A percentile compares a stretch with the other conserved stretches of the same genome.
Conservation (phyloP, 2,797 vertebrate species). For the Hoplostethus atlanticus region DNA sequence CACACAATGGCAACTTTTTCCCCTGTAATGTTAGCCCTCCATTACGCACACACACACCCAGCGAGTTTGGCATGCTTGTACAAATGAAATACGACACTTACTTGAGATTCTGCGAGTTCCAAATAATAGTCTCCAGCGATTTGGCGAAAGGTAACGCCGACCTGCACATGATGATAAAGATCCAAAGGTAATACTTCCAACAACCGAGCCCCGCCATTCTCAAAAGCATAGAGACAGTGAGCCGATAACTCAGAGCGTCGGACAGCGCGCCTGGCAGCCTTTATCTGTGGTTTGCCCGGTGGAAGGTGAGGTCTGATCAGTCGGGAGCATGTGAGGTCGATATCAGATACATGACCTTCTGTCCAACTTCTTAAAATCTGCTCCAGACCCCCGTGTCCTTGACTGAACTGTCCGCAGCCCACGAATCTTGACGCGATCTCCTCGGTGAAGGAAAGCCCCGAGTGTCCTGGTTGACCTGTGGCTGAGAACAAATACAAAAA, state of each 20-base stretch:
- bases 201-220: slow-evolving; percentile 82
- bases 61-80: slow-evolving; percentile 43
- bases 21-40: slow-evolving; percentile 34
- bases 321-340: slow-evolving; percentile 84
- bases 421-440: slow-evolving; percentile 29
- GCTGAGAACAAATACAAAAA: slow-evolving; percentile 36
- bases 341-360: slow-evolving; percentile 82
- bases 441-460: slow-evolving; percentile 22
- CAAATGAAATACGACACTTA: slow-evolving; percentile 77
- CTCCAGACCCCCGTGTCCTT: slow-evolving; percentile 72
- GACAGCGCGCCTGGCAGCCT: slow-evolving; percentile 69
- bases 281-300: slow-evolving; percentile 66
- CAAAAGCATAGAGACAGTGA: slow-evolving; percentile 52
- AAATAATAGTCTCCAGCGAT: slow-evolving; percentile 85
- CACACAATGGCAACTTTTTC: slow-evolving; percentile 60
- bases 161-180: slow-evolving; percentile 84
- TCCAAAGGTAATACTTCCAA: slow-evolving; percentile 88
- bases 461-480: slow-evolving; percentile 79
- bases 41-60: slow-evolving; percentile 47
- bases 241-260: slow-evolving; percentile 60
- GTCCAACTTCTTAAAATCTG: slow-evolving; percentile 59
- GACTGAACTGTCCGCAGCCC: slow-evolving; percentile 63
- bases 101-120: slow-evolving; percentile 86
- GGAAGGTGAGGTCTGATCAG: slow-evolving; percentile 77
- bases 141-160: slow-evolving; percentile 80